Evolutionary conservation across 2,888 invertebrate genomes (phyloP).

Genomic region (Koerneria pararmatus): DNA sequence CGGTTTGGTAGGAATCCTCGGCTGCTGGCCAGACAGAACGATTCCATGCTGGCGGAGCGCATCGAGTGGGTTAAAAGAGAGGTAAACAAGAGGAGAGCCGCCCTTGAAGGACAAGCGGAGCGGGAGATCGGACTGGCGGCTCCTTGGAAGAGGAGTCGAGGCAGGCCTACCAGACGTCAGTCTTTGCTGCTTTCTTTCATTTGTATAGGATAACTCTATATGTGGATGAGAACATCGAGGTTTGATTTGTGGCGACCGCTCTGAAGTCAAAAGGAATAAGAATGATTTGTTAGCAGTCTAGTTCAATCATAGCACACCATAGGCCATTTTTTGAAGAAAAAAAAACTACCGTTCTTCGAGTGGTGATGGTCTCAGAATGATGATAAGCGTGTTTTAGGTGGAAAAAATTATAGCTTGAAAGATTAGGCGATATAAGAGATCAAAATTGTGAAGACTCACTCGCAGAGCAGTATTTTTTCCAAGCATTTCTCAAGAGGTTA

Average conservation of each 20-base stretch:
- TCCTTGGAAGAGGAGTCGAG: conserved; percentile 39
- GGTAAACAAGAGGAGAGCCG: conserved; percentile 38
- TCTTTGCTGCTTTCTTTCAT: too few species aligned
- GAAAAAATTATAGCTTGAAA: too few species aligned
- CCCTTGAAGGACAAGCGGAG: conserved; percentile 40
- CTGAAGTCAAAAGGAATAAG: neutral
- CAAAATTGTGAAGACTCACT: too few species aligned
- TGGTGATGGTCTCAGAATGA: too few species aligned
- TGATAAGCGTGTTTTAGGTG: too few species aligned
- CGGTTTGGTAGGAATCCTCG: conserved; percentile 23
- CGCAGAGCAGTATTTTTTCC: too few species aligned
- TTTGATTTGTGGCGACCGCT: too few species aligned
- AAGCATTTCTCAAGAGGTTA: too few species aligned
- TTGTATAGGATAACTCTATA: too few species aligned
- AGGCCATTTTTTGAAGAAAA: neutral
- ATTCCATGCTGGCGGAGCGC: conserved; percentile 34
- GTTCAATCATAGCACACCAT: neutral
- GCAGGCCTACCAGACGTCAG: conserved; percentile 30
- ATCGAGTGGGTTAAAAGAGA: conserved; percentile 40
- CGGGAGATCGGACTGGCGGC: conserved; percentile 34
- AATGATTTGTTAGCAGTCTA: neutral
- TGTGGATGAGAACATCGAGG: too few species aligned
- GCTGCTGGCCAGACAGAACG: conserved; percentile 28
- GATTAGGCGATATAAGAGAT: too few species aligned
- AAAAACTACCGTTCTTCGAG: too few species aligned